These are phyloP conservation scores for Hemithea aestivaria DNA, from an alignment of 2,888 invertebrate species.

Conservation along the genomic window DNA sequence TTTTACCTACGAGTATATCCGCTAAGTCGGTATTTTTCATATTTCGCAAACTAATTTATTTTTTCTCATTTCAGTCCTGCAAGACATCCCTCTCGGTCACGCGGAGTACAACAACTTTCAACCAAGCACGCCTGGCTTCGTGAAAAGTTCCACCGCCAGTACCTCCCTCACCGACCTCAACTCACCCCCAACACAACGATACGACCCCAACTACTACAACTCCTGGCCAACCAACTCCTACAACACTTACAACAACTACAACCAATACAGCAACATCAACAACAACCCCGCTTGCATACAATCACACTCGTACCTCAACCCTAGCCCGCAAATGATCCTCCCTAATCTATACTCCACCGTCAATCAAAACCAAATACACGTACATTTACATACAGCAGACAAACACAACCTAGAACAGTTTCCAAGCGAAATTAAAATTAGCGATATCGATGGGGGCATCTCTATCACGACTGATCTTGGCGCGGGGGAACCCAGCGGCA, in stretches of 20 bases:
- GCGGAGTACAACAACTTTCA: slow-evolving; percentile 67
- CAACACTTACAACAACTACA: slow-evolving; percentile 81
- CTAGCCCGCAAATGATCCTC: slow-evolving; percentile 84
- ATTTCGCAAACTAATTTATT: too few relatives aligned
- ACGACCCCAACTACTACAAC: slow-evolving; percentile 80
- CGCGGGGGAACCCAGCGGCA: slow-evolving; percentile 64
- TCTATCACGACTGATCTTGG: slow-evolving; percentile 76
- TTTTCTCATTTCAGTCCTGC: slow-evolving; percentile 63
- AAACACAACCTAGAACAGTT: slow-evolving; percentile 83
- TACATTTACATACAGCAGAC: slow-evolving; percentile 85
- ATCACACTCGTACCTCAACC: slow-evolving; percentile 80
- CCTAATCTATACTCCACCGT: slow-evolving; percentile 91
- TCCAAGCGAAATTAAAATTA: slow-evolving; percentile 80
- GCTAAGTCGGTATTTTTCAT: too few relatives aligned
- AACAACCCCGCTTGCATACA: slow-evolving; percentile 73
- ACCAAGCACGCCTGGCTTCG: slow-evolving; percentile 52
- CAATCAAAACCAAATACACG: slow-evolving; percentile 92
- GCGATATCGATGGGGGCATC: slow-evolving; percentile 78
- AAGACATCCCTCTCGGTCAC: slow-evolving; percentile 76
- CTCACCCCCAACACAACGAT: slow-evolving; percentile 57
- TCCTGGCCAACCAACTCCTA: slow-evolving; percentile 82
- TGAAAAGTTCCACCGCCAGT: slow-evolving; percentile 60
- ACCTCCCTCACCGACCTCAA: slow-evolving; percentile 70
- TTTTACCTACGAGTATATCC: too few relatives aligned
- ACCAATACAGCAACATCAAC: slow-evolving; percentile 82